Base-by-base conservation (phyloP, 2,888 invertebrate species). In the Pyrochroa serraticornis region DNA sequence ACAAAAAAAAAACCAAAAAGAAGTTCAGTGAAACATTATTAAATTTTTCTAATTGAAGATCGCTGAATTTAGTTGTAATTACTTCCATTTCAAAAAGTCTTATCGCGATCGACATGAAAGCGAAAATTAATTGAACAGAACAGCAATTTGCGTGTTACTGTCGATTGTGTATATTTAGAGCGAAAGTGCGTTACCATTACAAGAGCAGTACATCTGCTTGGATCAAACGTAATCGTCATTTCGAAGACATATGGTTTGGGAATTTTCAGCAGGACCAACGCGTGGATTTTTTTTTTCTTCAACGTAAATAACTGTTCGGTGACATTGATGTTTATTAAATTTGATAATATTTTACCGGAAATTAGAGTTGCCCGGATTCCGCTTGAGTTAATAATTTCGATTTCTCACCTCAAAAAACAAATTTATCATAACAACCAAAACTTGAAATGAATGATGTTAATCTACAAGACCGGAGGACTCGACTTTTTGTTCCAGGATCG, bases 21-120 rank as follows among this genome's bases (percentile, higher is more conserved):
- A 2, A 39, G 41, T 34, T 13, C 49, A 39, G 39, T 33, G 41
- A 47, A 39, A 48, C 35, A 50, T 41, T 50, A 48, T 46, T 38
- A 48, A 7, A 35, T 2, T 50, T 34, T 38, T 30, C 38, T 31
- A 37, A 37, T 38, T 30, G 14, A 36, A 35, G 42, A 34, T 35
- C 12, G 31, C 14, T 48, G 48, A 47, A 47, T 37, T 37, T 47
- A 12, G 22, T 3, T 5, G 13, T 44, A 44, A 47, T 37, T 33
- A 39, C n/a, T 38, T 41, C 37, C 14, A 32, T 14, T 31, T 45
- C 9, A 41, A 49, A 47, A 30, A 22, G 39, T 34, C 32, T 42
- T 42, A 30, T 35, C 31, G 47, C 32, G 10, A 12, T 37, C 14
- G 8, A 42, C 35, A 35, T 50, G 42, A 50, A 50, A 50, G 50